Evolutionary conservation across 2,113 vertebrate genomes (phyloP), one percentile per base, ranked within the genome.

Genomic region (Cyphomyrus discorhynchus): DNA sequence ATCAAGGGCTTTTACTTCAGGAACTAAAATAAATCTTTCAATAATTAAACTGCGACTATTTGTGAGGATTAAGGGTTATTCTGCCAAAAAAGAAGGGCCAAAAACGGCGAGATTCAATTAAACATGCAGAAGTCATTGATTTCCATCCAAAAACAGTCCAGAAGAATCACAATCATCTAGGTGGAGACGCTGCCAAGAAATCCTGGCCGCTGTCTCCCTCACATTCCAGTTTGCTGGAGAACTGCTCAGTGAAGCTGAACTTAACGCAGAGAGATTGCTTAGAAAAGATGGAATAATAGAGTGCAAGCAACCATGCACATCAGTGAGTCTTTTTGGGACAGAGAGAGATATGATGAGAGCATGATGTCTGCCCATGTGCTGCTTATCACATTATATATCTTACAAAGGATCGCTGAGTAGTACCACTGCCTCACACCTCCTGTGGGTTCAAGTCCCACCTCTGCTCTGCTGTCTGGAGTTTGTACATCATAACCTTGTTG

Each of bases 61-160:
- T 82, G 9, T 50, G 70, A 39, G 74, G 80, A 82, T 53, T 39
- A 50, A 8, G 17, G 35, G 31, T 53, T 47, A 53, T 89, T 42
- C 47, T 10, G 74, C 88, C 88, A 89, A 89, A 89, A 89, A 47
- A 82, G 39, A 70, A 82, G n/a, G 31, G 5, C 88, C 50, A 82
- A 89, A 45, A 56, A 89, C 15, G 17, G 74, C 1, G 17, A 80
- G 35, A 39, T 80, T 80, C 31, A 80, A 42, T 42, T 80, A 42
- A 80, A 80, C 31, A 80, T 39, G 31, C 74, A 42, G 5, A 42
- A 77, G 70, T 77, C 5, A 35, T 39, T 77, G 70, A 77, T 77
- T 39, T 77, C 27, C 35, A 77, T 77, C 70, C 31, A 39, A 77
- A 39, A 35, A 19, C 74, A 77, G 70, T 39, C 70, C 35, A 80